Base-by-base conservation (phyloP, 2,888 invertebrate genomes). In the Machimus rusticus region DNA sequence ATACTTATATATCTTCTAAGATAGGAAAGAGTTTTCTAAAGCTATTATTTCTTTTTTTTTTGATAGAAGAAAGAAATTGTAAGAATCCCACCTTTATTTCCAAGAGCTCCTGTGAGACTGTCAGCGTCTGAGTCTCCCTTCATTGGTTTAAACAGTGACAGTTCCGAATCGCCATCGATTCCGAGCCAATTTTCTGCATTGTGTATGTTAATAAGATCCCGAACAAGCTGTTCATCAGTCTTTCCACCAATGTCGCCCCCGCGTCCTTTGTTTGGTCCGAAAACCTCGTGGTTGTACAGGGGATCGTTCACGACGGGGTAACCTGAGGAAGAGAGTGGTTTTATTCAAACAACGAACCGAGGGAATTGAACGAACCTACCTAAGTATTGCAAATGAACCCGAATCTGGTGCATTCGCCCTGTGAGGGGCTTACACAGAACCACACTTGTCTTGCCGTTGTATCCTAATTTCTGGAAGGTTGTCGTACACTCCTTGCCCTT, bases 281-380 rank as follows among this genome's bases (percentile, higher is more conserved):
- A 99, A 0, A 98, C 98, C 1, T 96, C 95, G 92, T 98, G 98
- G 93, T 99, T 99, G 94, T 99, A 99, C 1, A 99, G 94, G 0
- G 98, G 98, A 93, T 99, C 99, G 92, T 99, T 99, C 8, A 98
- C 96, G 86, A 99, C 99, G 16, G 99, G 99, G 93, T 96, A 98
- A 74, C 99, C 98, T 86, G 66, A 9, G 23, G 9, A 23, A 66
- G 84, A 31, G 43, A 46, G 23, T 28, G 23, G 16, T 16, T 78
- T 78, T 9, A 39, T 19, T 37, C 5, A 78, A 78, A 78, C 19
- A 77, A 57, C 2, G 31, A 23, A 8, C 46, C 3, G n/a, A 19
- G 0, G 16, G n/a, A 34, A 14, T 37, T 43, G 9, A 28, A 23
- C 9, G 31, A 8, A 37, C 93, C 93, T 92, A 98, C 98, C 99